Evolutionary conservation across 2,888 invertebrate species (phyloP), one percentile per base, ranked within the genome.

Genomic region (Drosophila colorata): DNA sequence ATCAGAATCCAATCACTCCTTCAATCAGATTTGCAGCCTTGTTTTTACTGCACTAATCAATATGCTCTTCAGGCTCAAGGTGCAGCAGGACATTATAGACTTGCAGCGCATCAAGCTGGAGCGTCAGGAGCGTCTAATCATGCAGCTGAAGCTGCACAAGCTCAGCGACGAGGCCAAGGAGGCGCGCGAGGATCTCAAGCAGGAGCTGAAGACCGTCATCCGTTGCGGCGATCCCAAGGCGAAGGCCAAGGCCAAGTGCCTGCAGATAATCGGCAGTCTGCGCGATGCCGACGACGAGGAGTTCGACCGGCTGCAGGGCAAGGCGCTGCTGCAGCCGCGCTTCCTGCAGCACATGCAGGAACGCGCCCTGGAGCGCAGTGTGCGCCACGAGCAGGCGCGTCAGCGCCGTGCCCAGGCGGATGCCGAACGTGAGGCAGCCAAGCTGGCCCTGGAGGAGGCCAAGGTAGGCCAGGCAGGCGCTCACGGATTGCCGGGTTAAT

Each of bases 311-410:
- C 67, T 92, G 0, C 91, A 91, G 57, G 92, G 92, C 11, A 91
- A 80, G 60, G 90, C 92, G 0, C 52, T 92, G 61, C 61, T 91
- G 8, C 94, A 95, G 37, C 96, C 96, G 3, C 95, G 94, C 88
- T 95, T 96, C 88, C 89, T 96, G 44, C 93, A 94, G 89, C 93
- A 95, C 89, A 95, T 96, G 95, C 95, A 96, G 84, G 94, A 95
- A 60, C 93, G 95, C 66, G 96, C 96, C 0, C 91, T 95, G 40
- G 95, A 95, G 74, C 93, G 96, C 38, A 95, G 92, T 56, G 77
- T 91, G 13, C 87, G 87, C 1, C 92, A 92, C 63, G 91, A 92
- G 57, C 87, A 92, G 87, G 90, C 93, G 2, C 88, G 88, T n/a
- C 91, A 91, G 69, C 76, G 93, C 64, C 85, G 93, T 73, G 80